Base-by-base conservation (phyloP, 2,113 vertebrate genomes). In the Aramus guarauna region DNA sequence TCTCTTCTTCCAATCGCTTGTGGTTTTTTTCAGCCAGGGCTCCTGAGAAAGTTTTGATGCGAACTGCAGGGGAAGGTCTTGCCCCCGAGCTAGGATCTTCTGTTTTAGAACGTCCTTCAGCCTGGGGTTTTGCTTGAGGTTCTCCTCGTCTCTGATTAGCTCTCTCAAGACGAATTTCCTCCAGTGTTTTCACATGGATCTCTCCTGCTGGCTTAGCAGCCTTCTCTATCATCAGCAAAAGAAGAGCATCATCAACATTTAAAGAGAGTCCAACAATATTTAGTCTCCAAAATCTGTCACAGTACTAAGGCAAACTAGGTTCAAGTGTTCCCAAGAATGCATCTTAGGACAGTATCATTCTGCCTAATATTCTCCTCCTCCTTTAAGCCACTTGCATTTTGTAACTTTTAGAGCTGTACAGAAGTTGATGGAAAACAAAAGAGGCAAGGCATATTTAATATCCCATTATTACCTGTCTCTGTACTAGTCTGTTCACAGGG, bases 111-210 rank as follows among this genome's bases (percentile, higher is more conserved):
- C 58, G 19, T 21, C 85, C 58, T 60, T 98, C 97, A 21, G 52
- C 55, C 18, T 96, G 91, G 36, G 58, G 69, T 82, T 96, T 96
- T 22, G 64, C 90, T n/a, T 96, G 95, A 47, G 92, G 37, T 5
- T 98, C 98, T 48, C 91, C 97, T 45, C 95, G 96, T 73, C 97
- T 97, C 79, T 98, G 99, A 60, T 36, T 96, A 24, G 98, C 98
- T 93, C 98, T 99, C 94, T 99, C 99, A 56, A 98, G 98, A 17
- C 98, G 98, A 82, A 99, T 99, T 96, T 99, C 99, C 94, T 99
- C 98, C 56, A 99, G 97, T 5, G 99, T 99, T 97, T 99, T 99
- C 88, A 99, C 99, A 3, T 92, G 98, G 47, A 99, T 98, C 87
- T 99, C 98, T 75, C 97, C 97, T 8, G 97, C 64, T 47, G 96